Evolutionary conservation across 2,113 vertebrate species (phyloP).

Genomic region (Donacobius atricapilla): DNA sequence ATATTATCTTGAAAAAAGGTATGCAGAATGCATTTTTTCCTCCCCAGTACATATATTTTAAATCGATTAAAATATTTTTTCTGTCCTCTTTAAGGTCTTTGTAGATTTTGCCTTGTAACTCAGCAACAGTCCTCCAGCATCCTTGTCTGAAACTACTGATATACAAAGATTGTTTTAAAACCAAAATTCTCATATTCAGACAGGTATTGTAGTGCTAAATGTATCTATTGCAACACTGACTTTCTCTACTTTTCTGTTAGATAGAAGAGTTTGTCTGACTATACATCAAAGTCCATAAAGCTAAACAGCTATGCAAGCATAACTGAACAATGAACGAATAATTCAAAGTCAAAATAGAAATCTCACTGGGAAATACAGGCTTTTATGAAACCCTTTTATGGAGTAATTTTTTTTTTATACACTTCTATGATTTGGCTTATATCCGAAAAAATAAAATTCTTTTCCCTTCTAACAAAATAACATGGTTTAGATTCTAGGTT

Average conservation of each 20-base stretch:
- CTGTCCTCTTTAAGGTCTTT: neutral
- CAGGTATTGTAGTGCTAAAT: neutral
- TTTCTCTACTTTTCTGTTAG: neutral
- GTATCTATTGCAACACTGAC: neutral
- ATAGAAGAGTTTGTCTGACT: neutral
- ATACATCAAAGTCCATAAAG: neutral
- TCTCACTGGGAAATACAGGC: neutral
- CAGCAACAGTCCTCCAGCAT: neutral
- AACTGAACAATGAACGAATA: neutral
- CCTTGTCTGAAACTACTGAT: neutral
- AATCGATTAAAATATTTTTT: neutral
- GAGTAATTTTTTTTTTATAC: neutral
- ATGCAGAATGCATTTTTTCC: neutral
- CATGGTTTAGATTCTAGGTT: neutral
- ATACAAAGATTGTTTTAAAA: neutral
- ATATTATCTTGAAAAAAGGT: neutral
- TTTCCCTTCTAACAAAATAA: neutral
- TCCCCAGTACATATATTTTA: neutral
- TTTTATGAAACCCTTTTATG: neutral
- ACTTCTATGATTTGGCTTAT: neutral
- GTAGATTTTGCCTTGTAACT: neutral
- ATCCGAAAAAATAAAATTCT: neutral
- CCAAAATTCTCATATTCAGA: neutral
- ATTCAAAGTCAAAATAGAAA: neutral
- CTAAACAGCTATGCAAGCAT: neutral